These are phyloP conservation scores for Clarias platycephalus DNA, from an alignment of 2,797 vertebrate genomes.

Conservation along the genomic window DNA sequence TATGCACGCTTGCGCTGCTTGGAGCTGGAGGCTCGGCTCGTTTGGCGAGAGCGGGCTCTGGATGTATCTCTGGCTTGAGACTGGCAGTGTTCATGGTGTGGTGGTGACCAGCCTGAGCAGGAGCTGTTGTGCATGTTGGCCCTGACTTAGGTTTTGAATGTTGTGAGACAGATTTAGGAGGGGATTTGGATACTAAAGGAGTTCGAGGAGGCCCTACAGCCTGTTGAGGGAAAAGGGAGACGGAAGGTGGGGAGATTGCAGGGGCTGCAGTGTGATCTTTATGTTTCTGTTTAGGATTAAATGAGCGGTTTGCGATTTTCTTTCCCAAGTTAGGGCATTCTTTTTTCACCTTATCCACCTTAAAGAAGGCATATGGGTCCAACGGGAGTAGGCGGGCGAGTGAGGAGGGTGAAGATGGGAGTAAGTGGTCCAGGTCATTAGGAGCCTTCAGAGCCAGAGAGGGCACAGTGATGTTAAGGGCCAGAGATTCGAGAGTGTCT, in stretches of 20 bases:
- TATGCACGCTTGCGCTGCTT: neutral
- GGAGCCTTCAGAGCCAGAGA: slow-evolving; percentile 90
- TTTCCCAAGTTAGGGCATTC: slow-evolving; percentile 87
- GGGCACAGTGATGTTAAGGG: slow-evolving; percentile 95
- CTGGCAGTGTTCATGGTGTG: slow-evolving; percentile 63
- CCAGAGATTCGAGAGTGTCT: slow-evolving; percentile 90
- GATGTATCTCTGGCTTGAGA: slow-evolving; percentile 33
- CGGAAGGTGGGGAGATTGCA: slow-evolving; percentile 78
- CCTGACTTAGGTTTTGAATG: slow-evolving; percentile 76
- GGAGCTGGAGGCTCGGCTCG: slow-evolving; percentile 68
- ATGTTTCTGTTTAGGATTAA: slow-evolving; percentile 78
- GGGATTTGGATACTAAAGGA: slow-evolving; percentile 23
- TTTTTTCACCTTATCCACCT: slow-evolving; percentile 80
- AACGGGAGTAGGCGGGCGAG: slow-evolving; percentile 81
- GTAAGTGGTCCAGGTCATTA: slow-evolving; percentile 91
- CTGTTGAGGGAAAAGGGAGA: slow-evolving; percentile 61
- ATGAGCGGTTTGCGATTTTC: slow-evolving; percentile 89
- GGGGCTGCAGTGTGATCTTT: slow-evolving; percentile 68
- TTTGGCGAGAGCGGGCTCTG: slow-evolving; percentile 71
- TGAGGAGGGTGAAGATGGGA: slow-evolving; percentile 87
- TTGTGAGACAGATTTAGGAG: slow-evolving; percentile 62
- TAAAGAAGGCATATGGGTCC: slow-evolving; percentile 94
- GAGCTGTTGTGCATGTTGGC: slow-evolving; percentile 91
- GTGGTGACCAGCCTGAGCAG: slow-evolving; percentile 85
- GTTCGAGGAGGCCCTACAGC: slow-evolving; percentile 48